A percentile compares a stretch with the other conserved stretches of the same genome.
These are phyloP conservation scores for Perodicticus potto DNA, from an alignment of 2,797 vertebrate species.

Conservation along the genomic window DNA sequence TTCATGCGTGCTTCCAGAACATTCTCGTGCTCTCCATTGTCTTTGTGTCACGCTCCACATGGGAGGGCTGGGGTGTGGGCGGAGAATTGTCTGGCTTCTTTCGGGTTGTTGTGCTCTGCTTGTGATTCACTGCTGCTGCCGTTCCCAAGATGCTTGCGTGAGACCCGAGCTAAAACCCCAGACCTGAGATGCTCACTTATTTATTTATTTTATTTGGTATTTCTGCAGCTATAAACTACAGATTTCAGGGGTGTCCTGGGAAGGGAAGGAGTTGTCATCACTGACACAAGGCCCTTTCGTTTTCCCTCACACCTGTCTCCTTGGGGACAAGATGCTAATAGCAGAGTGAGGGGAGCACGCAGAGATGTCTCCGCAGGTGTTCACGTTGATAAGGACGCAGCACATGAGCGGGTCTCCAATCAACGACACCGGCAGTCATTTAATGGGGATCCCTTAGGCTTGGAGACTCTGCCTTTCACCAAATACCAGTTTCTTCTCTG, in stretches of 20 bases:
- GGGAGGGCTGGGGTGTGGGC: background rate
- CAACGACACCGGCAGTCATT: accelerated
- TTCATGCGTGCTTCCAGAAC: background rate
- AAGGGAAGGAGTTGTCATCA: accelerated
- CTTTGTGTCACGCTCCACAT: accelerated
- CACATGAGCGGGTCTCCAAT: accelerated
- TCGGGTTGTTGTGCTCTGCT: accelerated
- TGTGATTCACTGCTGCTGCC: background rate
- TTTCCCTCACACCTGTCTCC: accelerated
- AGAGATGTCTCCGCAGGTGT: accelerated
- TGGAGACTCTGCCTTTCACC: too few relatives aligned
- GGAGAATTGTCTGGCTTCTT: background rate
- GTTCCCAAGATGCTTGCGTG: background rate
- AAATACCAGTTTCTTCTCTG: background rate
- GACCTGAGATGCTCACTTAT: background rate
- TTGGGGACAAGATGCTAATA: accelerated
- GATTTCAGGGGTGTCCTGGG: background rate
- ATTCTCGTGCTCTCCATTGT: background rate
- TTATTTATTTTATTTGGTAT: background rate
- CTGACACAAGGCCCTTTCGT: background rate
- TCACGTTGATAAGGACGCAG: too few relatives aligned
- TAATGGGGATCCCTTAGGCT: background rate
- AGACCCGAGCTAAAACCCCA: background rate
- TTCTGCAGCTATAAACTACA: background rate
- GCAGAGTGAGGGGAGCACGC: accelerated